phyloP scores from a whole-genome alignment of 1,140 invertebrate species.

The Meloidogyne chitwoodi region DNA sequence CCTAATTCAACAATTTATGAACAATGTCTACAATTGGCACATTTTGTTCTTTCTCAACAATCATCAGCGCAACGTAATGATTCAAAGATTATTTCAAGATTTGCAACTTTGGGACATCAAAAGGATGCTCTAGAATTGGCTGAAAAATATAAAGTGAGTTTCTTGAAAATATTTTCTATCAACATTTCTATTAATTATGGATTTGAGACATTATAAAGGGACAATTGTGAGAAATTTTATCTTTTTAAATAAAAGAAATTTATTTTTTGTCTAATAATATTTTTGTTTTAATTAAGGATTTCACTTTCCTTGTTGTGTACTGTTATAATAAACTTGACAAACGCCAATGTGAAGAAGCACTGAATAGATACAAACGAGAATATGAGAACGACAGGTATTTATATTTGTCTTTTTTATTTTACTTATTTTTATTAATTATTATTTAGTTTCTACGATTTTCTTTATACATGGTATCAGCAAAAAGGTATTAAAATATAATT shows the following conservation, averaged over 20 bases:
- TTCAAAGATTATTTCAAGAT: conserved; percentile 33
- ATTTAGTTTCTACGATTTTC: conserved; percentile 25
- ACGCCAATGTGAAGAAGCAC: conserved; percentile 10
- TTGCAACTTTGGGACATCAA: conserved; percentile 20
- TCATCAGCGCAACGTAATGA: conserved; percentile 31
- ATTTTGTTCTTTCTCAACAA: conserved; percentile 32
- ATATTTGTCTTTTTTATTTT: background rate
- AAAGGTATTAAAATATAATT: conserved; percentile 16
- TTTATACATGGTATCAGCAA: conserved; percentile 32
- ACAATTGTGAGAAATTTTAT: too few species aligned
- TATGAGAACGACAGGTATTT: conserved; percentile 18
- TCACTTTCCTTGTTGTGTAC: conserved; percentile 27
- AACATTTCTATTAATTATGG: too few species aligned
- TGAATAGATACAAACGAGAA: conserved; percentile 23
- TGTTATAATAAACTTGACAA: conserved; percentile 26
- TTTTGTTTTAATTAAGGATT: conserved; percentile 25
- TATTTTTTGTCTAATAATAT: background rate
- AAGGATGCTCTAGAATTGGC: conserved; percentile 28
- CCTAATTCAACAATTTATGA: background rate
- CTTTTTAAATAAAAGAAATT: too few species aligned
- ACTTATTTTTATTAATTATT: too few species aligned
- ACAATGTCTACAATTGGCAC: conserved; percentile 11
- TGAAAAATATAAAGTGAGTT: conserved; percentile 21
- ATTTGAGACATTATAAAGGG: too few species aligned
- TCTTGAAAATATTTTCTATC: background rate